Evolutionary conservation across 2,888 invertebrate genomes (phyloP).

Genomic region (Hymenopus coronatus): DNA sequence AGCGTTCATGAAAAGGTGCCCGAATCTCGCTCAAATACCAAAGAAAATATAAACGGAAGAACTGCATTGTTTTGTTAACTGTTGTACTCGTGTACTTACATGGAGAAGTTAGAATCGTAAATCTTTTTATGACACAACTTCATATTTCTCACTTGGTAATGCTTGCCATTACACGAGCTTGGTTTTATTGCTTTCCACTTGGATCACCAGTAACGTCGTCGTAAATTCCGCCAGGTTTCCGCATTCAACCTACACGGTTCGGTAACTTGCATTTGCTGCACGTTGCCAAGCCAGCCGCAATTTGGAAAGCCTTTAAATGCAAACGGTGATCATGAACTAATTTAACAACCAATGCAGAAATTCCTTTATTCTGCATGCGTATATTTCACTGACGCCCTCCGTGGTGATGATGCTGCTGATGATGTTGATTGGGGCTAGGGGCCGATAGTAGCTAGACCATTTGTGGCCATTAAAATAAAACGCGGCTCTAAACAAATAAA

Average conservation of each 20-base stretch:
- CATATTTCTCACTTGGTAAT: not conserved
- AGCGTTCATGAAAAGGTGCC: no score
- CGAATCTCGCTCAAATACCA: not conserved
- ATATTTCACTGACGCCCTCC: no score
- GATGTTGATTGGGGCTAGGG: no score
- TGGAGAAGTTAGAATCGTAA: not conserved
- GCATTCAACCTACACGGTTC: not conserved
- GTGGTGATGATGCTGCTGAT: no score
- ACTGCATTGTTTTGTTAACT: not conserved
- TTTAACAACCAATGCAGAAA: not conserved
- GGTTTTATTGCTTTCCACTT: not conserved
- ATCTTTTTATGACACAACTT: not conserved
- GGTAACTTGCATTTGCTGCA: not conserved
- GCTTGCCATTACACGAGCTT: not conserved
- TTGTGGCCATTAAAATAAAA: no score
- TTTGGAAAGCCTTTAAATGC: not conserved
- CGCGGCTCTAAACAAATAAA: no score
- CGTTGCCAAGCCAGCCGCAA: not conserved
- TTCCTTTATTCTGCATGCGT: not conserved
- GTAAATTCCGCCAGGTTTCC: not conserved
- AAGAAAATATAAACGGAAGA: not conserved
- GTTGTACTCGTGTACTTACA: not conserved
- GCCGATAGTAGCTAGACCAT: no score
- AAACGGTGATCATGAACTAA: not conserved
- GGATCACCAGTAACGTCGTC: not conserved